Conservation (phyloP, 1,140 invertebrate genomes). For the Musca domestica region DNA sequence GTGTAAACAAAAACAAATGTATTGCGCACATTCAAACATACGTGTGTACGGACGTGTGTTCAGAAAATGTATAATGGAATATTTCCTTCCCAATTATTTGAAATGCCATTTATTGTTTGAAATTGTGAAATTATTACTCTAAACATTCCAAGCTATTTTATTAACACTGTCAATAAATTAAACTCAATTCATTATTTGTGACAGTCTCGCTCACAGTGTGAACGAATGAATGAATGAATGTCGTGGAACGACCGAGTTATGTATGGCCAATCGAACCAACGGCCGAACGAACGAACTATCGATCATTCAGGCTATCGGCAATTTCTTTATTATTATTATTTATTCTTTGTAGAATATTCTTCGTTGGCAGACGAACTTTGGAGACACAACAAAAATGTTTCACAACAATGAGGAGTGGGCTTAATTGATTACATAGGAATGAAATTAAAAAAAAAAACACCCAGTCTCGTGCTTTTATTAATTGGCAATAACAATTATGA, state of each 20-base stretch:
- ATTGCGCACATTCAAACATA: not conserved
- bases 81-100: too few relatives aligned
- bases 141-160: slow-evolving; percentile 2
- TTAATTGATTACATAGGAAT: slow-evolving; percentile 12
- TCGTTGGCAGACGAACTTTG: too few relatives aligned
- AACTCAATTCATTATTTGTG: slow-evolving; percentile 15
- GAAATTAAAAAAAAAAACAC: too few relatives aligned
- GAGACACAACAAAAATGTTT: too few relatives aligned
- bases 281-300: too few relatives aligned
- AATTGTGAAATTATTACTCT: not conserved
- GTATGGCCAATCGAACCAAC: too few relatives aligned
- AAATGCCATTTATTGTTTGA: too few relatives aligned
- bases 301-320: too few relatives aligned
- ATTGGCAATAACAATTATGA: slow-evolving; percentile 1
- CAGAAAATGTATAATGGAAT: not conserved
- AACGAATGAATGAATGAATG: too few relatives aligned
- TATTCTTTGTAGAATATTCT: too few relatives aligned
- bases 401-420: not conserved
- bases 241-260: too few relatives aligned
- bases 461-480: slow-evolving; percentile 21
- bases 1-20: not conserved
- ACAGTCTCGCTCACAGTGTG: not conserved
- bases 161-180: slow-evolving; percentile 10
- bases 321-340: too few relatives aligned
- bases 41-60: not conserved